Conservation (phyloP, 2,113 vertebrate species). For the Macquaria australasica region DNA sequence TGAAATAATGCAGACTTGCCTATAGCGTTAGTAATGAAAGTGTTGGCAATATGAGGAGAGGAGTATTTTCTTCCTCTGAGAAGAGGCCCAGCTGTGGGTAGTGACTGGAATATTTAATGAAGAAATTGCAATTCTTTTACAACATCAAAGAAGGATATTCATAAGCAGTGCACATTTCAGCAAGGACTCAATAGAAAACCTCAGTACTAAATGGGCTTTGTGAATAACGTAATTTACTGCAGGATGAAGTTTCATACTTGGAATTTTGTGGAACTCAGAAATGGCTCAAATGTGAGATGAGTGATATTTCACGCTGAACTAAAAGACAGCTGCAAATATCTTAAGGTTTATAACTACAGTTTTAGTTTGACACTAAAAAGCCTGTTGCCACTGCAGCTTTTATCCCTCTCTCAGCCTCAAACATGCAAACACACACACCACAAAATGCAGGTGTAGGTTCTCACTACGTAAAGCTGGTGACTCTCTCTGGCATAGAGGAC, state of each 20-base stretch:
- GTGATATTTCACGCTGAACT: background rate
- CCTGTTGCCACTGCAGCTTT: background rate
- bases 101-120: conserved; percentile 6
- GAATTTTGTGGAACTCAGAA: background rate
- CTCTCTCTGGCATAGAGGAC: background rate
- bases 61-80: background rate
- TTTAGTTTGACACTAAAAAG: background rate
- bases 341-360: background rate
- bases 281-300: background rate
- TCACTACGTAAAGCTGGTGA: background rate
- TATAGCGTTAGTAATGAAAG: background rate
- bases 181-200: background rate
- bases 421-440: background rate
- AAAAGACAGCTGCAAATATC: background rate
- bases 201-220: background rate
- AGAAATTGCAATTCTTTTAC: background rate
- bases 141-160: background rate
- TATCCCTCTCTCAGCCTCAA: background rate
- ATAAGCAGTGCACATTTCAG: background rate
- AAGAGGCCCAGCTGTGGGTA: background rate
- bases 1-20: conserved; percentile 4
- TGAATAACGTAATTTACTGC: background rate
- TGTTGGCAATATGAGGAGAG: conserved; percentile 4
- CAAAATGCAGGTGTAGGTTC: background rate
- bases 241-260: background rate